Evolutionary conservation across 2,888 invertebrate species (phyloP), one percentile per base, ranked within the genome.

Genomic region (Operophtera brumata): DNA sequence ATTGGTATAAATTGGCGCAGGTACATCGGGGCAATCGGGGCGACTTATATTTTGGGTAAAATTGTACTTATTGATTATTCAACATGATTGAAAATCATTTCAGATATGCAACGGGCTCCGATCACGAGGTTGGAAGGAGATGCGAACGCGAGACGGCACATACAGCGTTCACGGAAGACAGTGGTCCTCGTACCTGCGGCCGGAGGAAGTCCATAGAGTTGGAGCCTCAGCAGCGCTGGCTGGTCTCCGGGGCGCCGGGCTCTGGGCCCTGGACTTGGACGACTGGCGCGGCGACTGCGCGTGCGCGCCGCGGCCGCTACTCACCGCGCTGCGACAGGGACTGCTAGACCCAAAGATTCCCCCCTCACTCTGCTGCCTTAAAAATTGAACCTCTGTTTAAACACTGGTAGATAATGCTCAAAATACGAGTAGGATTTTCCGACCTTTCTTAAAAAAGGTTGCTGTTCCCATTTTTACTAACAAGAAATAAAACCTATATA

Each of bases 171-270:
- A 87, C 35, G 93, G 92, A 0, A 92, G 92, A 54, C 96, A 96
- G 74, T 96, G 96, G 96, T 94, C 94, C 0, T 94, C 95, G 0
- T 96, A 95, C 73, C 93, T 96, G 70, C 94, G 94, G 62, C 91
- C 93, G 0, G 81, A 83, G 2, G 94, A 94, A 53, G 91, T 94
- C 39, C 89, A 91, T 48, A 83, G 92, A 47, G 93, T 94, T 66
- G 91, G 93, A 0, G 88, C 92, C 44, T 90, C 92, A 59, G 87
- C 93, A 0, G 91, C 92, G 55, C 82, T 85, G 8, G 76, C 92
- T 30, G 91, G 92, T 0, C 82, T 94, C 20, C 93, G 94, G 1
- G 96, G 96, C 6, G 94, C 93, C 7, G 95, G 95, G 86, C 89
- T 95, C 13, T 96, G 95, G 95, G 94, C 95, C 0, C 78, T 95